Conservation (phyloP, 2,888 invertebrate species). For the Heliconius cydno region DNA sequence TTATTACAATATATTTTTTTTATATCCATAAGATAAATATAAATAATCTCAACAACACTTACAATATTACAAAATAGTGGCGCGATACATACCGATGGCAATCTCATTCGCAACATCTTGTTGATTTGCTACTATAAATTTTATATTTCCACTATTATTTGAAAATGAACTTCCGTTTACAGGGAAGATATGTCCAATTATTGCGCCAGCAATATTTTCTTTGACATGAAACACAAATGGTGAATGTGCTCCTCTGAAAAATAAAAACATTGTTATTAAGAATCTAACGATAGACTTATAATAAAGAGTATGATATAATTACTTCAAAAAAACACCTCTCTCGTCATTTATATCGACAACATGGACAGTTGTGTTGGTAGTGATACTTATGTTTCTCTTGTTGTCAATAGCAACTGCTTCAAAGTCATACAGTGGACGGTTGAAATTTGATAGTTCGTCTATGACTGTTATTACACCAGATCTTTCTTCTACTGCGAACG, state of each 20-base stretch:
- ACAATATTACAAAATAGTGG: too few species aligned
- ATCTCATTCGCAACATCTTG: constrained; percentile 92
- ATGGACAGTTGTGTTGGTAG: constrained; percentile 93
- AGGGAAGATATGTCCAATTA: constrained; percentile 88
- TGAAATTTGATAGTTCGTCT: constrained; percentile 87
- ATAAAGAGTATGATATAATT: constrained; percentile 49
- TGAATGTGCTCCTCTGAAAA: constrained; percentile 86
- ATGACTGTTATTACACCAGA: constrained; percentile 94
- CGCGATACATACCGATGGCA: constrained; percentile 82
- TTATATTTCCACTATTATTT: constrained; percentile 79
- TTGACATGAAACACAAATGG: constrained; percentile 89
- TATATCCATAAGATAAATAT: too few species aligned
- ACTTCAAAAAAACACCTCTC: constrained; percentile 86
- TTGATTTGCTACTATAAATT: constrained; percentile 92
- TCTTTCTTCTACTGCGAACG: constrained; percentile 94
- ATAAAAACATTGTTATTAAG: constrained; percentile 48
- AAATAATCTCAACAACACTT: too few species aligned
- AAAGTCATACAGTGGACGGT: constrained; percentile 88
- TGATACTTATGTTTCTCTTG: constrained; percentile 84
- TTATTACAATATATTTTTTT: too few species aligned
- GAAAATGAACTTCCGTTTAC: constrained; percentile 72
- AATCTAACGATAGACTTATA: constrained; percentile 41
- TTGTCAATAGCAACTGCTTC: constrained; percentile 90
- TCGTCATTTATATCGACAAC: constrained; percentile 90
- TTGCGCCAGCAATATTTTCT: constrained; percentile 89